These are phyloP conservation scores for Micromussa lordhowensis DNA, from an alignment of 92 coral and sea anemone species.

Conservation along the genomic window DNA sequence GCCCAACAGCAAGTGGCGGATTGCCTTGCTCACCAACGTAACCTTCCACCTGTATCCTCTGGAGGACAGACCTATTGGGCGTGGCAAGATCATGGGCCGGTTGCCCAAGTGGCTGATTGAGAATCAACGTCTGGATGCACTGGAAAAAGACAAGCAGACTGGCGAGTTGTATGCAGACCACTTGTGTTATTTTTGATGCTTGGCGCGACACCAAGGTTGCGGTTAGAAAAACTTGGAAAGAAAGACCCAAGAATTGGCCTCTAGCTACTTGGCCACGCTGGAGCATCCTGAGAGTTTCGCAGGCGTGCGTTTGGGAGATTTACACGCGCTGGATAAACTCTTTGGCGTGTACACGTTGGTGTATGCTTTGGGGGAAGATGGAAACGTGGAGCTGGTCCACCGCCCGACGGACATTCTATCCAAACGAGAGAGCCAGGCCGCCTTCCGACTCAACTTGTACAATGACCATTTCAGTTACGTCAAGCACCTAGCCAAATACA, in stretches of 20 bases:
- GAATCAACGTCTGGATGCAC: not conserved
- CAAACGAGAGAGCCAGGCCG: not conserved
- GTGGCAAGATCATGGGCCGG: not conserved
- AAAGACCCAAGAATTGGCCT: not conserved
- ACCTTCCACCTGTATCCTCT: slow-evolving; percentile 40
- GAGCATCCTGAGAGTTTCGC: not conserved
- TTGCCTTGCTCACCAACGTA: not conserved
- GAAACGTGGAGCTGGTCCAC: slow-evolving; percentile 10
- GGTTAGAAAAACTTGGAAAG: no score
- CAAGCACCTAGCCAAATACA: not conserved
- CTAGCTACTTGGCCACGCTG: no score
- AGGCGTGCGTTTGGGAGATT: not conserved
- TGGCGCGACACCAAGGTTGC: slow-evolving; percentile 1
- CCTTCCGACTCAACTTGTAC: slow-evolving; percentile 1
- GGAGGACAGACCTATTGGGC: not conserved
- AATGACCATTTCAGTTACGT: not conserved
- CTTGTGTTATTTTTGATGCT: slow-evolving; percentile 10
- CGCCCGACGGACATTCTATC: not conserved
- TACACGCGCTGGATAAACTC: not conserved
- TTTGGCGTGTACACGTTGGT: slow-evolving; percentile 5
- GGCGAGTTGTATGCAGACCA: slow-evolving; percentile 18
- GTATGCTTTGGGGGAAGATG: not conserved
- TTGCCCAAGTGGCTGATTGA: not conserved
- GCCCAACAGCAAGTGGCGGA: not conserved
- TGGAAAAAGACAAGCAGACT: slow-evolving; percentile 2